phyloP scores from a whole-genome alignment of 2,113 vertebrate species.

The Brachyistius frenatus region DNA sequence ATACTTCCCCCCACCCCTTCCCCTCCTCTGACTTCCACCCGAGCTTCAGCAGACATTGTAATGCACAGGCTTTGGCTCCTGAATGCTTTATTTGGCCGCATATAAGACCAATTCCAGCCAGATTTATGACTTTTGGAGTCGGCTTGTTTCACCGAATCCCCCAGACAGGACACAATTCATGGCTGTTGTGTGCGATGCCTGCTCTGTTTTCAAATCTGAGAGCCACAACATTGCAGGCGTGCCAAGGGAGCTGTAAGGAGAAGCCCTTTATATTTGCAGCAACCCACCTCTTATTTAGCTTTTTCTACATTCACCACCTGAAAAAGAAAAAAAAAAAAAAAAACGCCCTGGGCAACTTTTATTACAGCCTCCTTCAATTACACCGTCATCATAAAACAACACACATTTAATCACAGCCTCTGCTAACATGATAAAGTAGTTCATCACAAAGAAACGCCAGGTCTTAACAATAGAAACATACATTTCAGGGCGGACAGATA shows the following conservation, averaged over 20 bases:
- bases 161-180: slow-evolving; percentile 74
- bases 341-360: slow-evolving; percentile 72
- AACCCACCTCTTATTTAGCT: slow-evolving; percentile 56
- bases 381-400: slow-evolving; percentile 75
- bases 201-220: slow-evolving; percentile 69
- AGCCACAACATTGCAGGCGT: slow-evolving; percentile 25
- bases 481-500: slow-evolving; percentile 57
- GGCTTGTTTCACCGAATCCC: slow-evolving; percentile 73
- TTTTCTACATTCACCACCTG: slow-evolving; percentile 41
- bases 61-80: slow-evolving; percentile 53
- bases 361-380: slow-evolving; percentile 73
- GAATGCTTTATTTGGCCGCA: slow-evolving; percentile 71
- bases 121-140: slow-evolving; percentile 79
- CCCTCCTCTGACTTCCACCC: background rate
- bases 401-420: slow-evolving; percentile 76
- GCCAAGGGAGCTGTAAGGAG: slow-evolving; percentile 74
- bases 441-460: slow-evolving; percentile 59
- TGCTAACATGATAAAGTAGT: slow-evolving; percentile 71
- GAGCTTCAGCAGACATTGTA: slow-evolving; percentile 57
- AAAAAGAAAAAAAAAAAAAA: slow-evolving; percentile 26
- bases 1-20: background rate
- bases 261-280: slow-evolving; percentile 65
- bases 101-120: slow-evolving; percentile 79
- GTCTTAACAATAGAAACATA: slow-evolving; percentile 56
- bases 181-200: slow-evolving; percentile 65